phyloP scores from a whole-genome alignment of 2,888 invertebrate genomes.

The Hypomecis punctinalis region DNA sequence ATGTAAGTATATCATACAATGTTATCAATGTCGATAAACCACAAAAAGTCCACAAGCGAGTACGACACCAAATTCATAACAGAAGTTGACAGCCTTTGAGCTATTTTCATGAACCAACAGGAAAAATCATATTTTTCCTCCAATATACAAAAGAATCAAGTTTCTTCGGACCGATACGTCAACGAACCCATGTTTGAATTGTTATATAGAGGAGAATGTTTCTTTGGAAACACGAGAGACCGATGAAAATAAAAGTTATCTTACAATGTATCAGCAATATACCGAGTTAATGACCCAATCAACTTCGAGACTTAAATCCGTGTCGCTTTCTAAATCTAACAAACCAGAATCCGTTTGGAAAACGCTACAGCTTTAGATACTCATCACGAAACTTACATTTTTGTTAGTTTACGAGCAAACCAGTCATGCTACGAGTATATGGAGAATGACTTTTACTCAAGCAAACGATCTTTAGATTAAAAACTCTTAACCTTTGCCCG shows the following conservation, averaged over 20 bases:
- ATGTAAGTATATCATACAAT: neutral
- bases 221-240: neutral
- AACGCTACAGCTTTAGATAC: constrained; percentile 21
- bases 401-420: constrained; percentile 15
- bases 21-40: constrained; percentile 4
- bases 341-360: constrained; percentile 27
- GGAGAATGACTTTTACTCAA: neutral
- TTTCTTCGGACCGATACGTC: neutral
- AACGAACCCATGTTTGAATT: neutral
- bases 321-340: constrained; percentile 34
- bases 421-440: neutral
- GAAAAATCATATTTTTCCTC: constrained; percentile 10
- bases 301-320: constrained; percentile 16
- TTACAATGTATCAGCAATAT: constrained; percentile 14
- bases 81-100: constrained; percentile 1
- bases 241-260: constrained; percentile 14
- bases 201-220: neutral
- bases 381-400: constrained; percentile 15
- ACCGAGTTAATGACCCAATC: constrained; percentile 22
- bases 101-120: constrained; percentile 12
- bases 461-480: too few relatives aligned
- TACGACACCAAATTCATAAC: neutral
- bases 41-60: constrained; percentile 13
- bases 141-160: constrained; percentile 7
- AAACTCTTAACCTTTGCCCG: too few relatives aligned